Conservation (phyloP, 2,113 vertebrate species). For the Erythrocebus patas region DNA sequence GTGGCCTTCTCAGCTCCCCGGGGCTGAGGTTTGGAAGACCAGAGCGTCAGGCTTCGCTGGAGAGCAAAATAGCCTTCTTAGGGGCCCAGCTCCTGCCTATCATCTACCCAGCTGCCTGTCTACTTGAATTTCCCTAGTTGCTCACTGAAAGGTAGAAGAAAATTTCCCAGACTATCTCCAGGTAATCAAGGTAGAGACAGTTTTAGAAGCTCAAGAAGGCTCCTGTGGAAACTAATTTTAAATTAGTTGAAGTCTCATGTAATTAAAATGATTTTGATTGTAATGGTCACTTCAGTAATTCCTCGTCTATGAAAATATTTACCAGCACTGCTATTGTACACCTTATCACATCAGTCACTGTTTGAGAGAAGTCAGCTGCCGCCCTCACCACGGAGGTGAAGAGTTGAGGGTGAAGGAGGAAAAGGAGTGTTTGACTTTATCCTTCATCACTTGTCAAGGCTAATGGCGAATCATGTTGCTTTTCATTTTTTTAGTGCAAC, state of each 20-base stretch:
- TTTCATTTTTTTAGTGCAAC: background rate
- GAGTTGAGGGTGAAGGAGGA: background rate
- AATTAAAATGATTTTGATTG: conserved; percentile 81
- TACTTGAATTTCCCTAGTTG: background rate
- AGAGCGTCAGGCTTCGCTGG: background rate
- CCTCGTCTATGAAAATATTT: conserved; percentile 62
- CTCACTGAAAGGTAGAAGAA: background rate
- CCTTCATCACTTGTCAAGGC: background rate
- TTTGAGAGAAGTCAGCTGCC: background rate
- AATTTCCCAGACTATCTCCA: background rate
- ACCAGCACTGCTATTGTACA: conserved; percentile 45
- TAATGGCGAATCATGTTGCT: background rate
- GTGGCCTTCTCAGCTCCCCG: background rate
- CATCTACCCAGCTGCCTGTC: background rate
- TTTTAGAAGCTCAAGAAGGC: conserved; percentile 69
- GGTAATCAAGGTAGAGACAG: conserved; percentile 45
- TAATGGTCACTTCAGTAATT: conserved; percentile 67
- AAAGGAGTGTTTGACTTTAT: background rate
- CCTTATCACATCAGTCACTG: conserved; percentile 39
- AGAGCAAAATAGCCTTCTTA: background rate
- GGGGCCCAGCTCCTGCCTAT: background rate
- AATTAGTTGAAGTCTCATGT: conserved; percentile 64
- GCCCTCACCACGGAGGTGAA: background rate
- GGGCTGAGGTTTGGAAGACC: background rate
- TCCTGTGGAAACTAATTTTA: conserved; percentile 58